Percentiles rank a stretch among this genome's conserved stretches.
These are phyloP conservation scores for Falco berigora DNA, from an alignment of 2,797 vertebrate genomes.

Conservation along the genomic window DNA sequence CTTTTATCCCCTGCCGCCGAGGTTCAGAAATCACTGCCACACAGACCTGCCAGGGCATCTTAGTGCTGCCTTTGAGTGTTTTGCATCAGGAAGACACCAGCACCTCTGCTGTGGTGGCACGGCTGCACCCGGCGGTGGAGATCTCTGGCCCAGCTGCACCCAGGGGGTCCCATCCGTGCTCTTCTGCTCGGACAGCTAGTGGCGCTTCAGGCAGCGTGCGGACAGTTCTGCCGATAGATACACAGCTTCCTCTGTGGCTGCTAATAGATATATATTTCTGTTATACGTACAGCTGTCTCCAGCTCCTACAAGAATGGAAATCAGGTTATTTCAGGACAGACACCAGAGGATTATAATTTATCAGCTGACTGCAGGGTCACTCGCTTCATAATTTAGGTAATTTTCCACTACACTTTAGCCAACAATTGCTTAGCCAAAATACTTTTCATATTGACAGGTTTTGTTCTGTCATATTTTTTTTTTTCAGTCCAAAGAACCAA, in stretches of 20 bases:
- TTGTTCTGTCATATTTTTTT: background rate
- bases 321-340: background rate
- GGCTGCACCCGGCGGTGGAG: background rate
- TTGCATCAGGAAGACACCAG: background rate
- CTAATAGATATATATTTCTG: background rate
- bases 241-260: background rate
- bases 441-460: background rate
- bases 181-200: accelerated
- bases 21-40: background rate
- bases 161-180: accelerated
- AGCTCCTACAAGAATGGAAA: background rate
- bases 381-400: background rate
- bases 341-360: background rate
- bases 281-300: background rate
- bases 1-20: background rate
- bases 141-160: accelerated
- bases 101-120: accelerated
- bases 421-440: background rate
- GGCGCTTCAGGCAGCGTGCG: accelerated
- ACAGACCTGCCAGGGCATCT: background rate
- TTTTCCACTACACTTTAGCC: background rate
- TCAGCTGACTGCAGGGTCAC: background rate
- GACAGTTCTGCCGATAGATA: background rate
- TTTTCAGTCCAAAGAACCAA: background rate
- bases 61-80: background rate